These are phyloP conservation scores for Piprites chloris DNA, from an alignment of 2,113 vertebrate species.

Conservation along the genomic window DNA sequence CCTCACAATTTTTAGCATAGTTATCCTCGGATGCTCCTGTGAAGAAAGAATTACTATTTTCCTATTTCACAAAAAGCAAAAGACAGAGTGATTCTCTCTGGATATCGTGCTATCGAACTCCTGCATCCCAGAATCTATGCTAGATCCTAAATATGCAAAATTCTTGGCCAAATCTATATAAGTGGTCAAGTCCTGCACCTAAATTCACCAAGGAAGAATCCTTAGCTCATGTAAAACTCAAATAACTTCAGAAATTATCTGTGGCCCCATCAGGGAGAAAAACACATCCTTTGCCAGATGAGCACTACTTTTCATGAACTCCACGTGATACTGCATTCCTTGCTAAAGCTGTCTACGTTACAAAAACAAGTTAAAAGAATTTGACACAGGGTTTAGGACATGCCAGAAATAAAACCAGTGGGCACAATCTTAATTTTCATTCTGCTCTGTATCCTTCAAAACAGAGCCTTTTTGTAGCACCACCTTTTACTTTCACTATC, in stretches of 20 bases:
- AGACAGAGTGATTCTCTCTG: neutral
- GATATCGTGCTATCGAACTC: neutral
- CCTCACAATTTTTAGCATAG: neutral
- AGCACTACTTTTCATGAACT: neutral
- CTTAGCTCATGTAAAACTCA: neutral
- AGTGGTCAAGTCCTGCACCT: neutral
- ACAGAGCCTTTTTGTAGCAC: neutral
- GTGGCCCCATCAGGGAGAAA: neutral
- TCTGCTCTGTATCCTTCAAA: neutral
- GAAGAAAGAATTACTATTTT: neutral
- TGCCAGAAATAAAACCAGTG: neutral
- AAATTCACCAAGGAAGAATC: neutral
- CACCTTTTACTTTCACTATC: neutral
- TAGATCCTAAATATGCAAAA: neutral
- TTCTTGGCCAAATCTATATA: neutral
- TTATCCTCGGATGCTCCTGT: neutral
- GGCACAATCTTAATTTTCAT: neutral
- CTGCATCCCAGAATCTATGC: neutral
- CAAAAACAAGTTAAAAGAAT: neutral
- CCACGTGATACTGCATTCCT: accelerated
- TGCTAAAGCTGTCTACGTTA: neutral
- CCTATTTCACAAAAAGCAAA: neutral
- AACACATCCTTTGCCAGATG: neutral
- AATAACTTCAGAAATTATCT: neutral
- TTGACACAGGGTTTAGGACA: neutral